Conservation (phyloP, 2,113 vertebrate genomes). For the Hemiprocne comata region DNA sequence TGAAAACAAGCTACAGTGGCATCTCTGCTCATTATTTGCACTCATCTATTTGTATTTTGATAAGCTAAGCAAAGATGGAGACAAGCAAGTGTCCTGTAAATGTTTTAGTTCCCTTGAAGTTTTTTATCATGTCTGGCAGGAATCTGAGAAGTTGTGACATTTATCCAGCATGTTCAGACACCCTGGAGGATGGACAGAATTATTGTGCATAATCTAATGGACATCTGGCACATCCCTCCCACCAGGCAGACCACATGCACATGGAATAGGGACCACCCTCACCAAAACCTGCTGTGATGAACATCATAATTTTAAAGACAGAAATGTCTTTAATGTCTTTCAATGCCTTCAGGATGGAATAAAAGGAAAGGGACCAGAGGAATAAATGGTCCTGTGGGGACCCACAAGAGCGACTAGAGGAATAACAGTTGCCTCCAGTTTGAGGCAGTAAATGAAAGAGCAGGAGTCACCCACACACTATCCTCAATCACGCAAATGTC, state of each 20-base stretch:
- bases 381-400: not conserved
- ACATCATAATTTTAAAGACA: not conserved
- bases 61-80: not conserved
- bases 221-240: not conserved
- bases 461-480: not conserved
- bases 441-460: not conserved
- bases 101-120: not conserved
- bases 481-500: not conserved
- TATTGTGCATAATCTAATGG: not conserved
- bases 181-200: not conserved
- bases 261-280: not conserved
- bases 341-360: not conserved
- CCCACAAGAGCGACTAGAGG: not conserved
- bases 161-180: not conserved
- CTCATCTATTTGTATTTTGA: not conserved
- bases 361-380: not conserved
- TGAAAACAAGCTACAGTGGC: not conserved
- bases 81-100: not conserved
- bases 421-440: not conserved
- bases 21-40: not conserved
- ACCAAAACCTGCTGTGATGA: not conserved
- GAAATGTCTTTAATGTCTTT: not conserved
- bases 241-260: not conserved
- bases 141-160: not conserved
- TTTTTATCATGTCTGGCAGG: not conserved